Evolutionary conservation across 2,888 invertebrate species (phyloP).

Genomic region (Scaptomyza reducta): DNA sequence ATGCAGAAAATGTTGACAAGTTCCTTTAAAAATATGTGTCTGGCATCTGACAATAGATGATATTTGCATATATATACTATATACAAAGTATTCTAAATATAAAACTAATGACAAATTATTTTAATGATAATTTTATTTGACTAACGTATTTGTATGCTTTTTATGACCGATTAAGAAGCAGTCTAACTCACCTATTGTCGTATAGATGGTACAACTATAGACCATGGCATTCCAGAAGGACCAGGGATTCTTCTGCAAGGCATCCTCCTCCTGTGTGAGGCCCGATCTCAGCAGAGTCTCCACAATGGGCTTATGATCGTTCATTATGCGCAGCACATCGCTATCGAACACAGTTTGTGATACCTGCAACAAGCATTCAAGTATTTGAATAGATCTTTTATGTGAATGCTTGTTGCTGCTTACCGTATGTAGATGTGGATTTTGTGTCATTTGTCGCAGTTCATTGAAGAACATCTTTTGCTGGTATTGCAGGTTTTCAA

Average conservation of each 20-base stretch:
- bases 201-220: conserved; percentile 94
- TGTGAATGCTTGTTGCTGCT: neutral
- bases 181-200: conserved; percentile 91
- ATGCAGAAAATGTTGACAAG: conserved; percentile 55
- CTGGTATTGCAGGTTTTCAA: conserved; percentile 47
- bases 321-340: conserved; percentile 84
- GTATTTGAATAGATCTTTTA: neutral
- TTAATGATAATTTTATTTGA: conserved; percentile 20
- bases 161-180: neutral
- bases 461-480: conserved; percentile 77
- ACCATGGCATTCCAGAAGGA: conserved; percentile 94
- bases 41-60: conserved; percentile 35
- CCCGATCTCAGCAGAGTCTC: conserved; percentile 61
- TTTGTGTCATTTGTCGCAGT: conserved; percentile 76
- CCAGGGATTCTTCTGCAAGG: conserved; percentile 87
- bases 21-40: conserved; percentile 24
- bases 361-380: conserved; percentile 33
- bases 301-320: conserved; percentile 86
- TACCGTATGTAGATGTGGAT: conserved; percentile 74
- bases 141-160: neutral
- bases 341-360: conserved; percentile 85
- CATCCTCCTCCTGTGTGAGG: conserved; percentile 56
- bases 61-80: conserved; percentile 9
- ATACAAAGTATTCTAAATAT: conserved; percentile 17
- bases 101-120: conserved; percentile 22